phyloP scores from a whole-genome alignment of 1,140 invertebrate genomes.

The Drosophila setifemur region DNA sequence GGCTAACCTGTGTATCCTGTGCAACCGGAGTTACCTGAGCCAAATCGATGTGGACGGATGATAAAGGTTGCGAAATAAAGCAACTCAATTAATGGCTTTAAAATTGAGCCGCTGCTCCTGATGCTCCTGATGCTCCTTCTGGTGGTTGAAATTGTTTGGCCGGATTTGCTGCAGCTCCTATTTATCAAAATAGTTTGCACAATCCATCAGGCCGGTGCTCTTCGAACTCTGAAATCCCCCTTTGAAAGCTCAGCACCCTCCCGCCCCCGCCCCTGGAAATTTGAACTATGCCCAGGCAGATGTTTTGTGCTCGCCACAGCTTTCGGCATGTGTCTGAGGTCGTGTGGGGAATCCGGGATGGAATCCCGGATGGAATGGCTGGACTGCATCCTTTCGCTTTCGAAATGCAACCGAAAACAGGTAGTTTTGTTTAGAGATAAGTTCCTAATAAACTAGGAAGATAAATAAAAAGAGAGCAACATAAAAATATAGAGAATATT shows the following conservation, averaged over 20 bases:
- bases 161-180: not conserved
- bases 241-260: not conserved
- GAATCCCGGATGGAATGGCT: no score
- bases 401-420: no score
- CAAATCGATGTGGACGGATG: slow-evolving; percentile 20
- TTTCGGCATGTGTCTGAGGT: slow-evolving; percentile 40
- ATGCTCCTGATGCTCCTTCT: no score
- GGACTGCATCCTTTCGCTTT: no score
- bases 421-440: no score
- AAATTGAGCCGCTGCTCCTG: no score
- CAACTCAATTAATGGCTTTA: slow-evolving; percentile 19
- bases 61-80: slow-evolving; percentile 25
- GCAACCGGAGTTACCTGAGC: no score
- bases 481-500: no score
- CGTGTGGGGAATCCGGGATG: slow-evolving; percentile 28
- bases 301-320: slow-evolving; percentile 18
- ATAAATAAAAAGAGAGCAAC: no score
- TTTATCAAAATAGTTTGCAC: slow-evolving; percentile 27
- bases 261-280: slow-evolving; percentile 6
- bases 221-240: no score
- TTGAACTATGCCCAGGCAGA: slow-evolving; percentile 29
- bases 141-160: not conserved
- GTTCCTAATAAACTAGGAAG: no score
- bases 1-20: no score
- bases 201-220: slow-evolving; percentile 8